Conservation (phyloP, 64 coral and sea anemone species). For the Stichodactyla mertensii region DNA sequence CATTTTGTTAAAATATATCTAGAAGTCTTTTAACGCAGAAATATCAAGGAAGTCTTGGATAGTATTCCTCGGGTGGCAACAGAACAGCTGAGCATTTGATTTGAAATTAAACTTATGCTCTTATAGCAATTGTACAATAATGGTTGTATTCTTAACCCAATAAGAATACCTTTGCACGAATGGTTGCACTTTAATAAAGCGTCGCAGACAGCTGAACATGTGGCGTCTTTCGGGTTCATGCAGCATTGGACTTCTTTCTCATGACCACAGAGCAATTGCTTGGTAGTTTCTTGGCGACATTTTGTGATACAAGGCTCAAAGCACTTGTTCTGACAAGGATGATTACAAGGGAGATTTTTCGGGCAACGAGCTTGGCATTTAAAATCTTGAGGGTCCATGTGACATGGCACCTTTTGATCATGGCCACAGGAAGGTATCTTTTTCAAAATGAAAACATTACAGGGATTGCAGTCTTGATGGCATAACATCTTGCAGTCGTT, state of each 20-base stretch:
- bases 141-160: too few relatives aligned
- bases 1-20: background rate
- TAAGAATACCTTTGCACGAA: slow-evolving; percentile 30
- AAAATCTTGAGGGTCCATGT: slow-evolving; percentile 22
- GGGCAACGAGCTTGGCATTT: slow-evolving; percentile 28
- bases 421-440: slow-evolving; percentile 52
- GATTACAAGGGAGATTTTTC: slow-evolving; percentile 14
- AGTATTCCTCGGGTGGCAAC: too few relatives aligned
- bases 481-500: background rate
- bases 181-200: slow-evolving; percentile 49
- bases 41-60: background rate
- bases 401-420: slow-evolving; percentile 19
- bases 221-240: background rate
- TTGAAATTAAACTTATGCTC: background rate
- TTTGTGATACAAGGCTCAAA: background rate
- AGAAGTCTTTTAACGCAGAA: background rate
- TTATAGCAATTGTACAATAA: background rate
- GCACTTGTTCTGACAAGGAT: background rate
- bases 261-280: slow-evolving; percentile 47
- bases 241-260: slow-evolving; percentile 16
- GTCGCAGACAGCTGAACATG: slow-evolving; percentile 32
- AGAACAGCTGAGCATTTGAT: too few relatives aligned
- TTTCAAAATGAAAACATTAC: background rate
- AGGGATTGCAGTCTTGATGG: background rate
- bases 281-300: background rate